A percentile compares a stretch with the other conserved stretches of the same genome.
Conservation (phyloP, 2,113 vertebrate genomes). For the Glaucidium brasilianum region DNA sequence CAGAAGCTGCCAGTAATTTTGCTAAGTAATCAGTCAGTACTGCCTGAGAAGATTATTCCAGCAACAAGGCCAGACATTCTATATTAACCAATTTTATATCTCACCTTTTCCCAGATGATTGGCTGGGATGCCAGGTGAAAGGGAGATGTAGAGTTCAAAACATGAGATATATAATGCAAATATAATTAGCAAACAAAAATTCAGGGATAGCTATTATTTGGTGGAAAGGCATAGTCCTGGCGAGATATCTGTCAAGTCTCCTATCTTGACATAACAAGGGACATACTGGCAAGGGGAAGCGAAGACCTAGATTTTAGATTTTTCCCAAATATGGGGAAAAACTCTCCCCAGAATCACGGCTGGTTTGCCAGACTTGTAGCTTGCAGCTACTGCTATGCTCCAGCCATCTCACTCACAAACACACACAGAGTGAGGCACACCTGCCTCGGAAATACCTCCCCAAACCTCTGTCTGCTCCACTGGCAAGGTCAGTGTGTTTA, state of each 20-base stretch:
- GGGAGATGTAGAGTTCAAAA: neutral
- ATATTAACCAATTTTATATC: conserved; percentile 39
- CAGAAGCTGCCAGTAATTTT: neutral
- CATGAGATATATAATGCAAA: neutral
- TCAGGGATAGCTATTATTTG: neutral
- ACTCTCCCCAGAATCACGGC: fast-evolving
- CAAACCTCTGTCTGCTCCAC: neutral
- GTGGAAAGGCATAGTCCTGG: neutral
- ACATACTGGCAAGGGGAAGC: neutral
- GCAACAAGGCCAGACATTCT: conserved; percentile 19
- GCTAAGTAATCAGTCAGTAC: conserved; percentile 57
- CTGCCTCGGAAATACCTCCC: neutral
- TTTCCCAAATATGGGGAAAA: neutral
- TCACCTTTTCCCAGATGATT: conserved; percentile 33
- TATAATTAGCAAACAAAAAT: neutral
- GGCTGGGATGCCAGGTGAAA: neutral
- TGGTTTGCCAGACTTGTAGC: neutral
- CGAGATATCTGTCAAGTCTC: neutral
- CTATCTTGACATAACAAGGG: neutral
- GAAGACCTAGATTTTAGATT: neutral
- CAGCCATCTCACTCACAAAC: neutral
- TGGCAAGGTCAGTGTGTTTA: neutral
- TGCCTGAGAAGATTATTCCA: conserved; percentile 65
- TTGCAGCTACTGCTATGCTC: neutral
- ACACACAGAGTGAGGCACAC: no score